Base-by-base conservation (phyloP, 2,113 vertebrate genomes). In the Ctenomys sociabilis region DNA sequence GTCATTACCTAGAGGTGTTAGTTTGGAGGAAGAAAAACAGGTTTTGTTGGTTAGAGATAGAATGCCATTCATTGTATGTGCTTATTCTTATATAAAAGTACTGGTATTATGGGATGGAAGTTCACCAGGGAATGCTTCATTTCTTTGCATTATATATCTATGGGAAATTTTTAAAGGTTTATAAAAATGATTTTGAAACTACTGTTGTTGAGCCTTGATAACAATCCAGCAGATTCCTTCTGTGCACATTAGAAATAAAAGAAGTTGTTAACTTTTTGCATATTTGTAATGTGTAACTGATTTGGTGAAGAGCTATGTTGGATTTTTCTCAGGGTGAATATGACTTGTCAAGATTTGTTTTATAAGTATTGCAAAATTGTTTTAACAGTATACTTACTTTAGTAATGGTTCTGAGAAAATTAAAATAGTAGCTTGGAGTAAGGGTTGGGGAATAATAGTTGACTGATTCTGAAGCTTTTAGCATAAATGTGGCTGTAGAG, bases 41-140 rank as follows among this genome's bases (percentile, higher is more conserved):
- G 95, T 98, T 97, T 95, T 97, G 90, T 97, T 96, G 85, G 92
- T 96, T 96, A 84, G 93, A 89, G 88, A 90, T 96, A 94, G 92
- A 93, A 93, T 96, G 82, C 81, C 37, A 80, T 93, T 95, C 37
- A 80, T 93, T 95, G 81, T 91, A 63, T 80, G 30, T 89, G 82
- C 88, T 91, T 95, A 88, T 81, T 59, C 64, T 84, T 94, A 70
- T 93, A 52, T 94, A 88, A 95, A 95, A 80, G 80, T 85, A 88
- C 70, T 92, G 87, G 54, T 93, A 73, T 90, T 90, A 75, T 81
- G 81, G 88, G 63, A 78, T 93, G 93, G 75, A 59, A 37, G 91
- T 94, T 95, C 95, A 95, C 80, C 80, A 87, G 70, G 37, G 91
- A 93, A 75, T 93, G 22, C 37, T 70, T 78, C 14, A 84, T 75